Percentiles rank a stretch among this genome's conserved stretches.
Conservation (phyloP, 2,113 vertebrate genomes). For the Pluvianellus socialis region DNA sequence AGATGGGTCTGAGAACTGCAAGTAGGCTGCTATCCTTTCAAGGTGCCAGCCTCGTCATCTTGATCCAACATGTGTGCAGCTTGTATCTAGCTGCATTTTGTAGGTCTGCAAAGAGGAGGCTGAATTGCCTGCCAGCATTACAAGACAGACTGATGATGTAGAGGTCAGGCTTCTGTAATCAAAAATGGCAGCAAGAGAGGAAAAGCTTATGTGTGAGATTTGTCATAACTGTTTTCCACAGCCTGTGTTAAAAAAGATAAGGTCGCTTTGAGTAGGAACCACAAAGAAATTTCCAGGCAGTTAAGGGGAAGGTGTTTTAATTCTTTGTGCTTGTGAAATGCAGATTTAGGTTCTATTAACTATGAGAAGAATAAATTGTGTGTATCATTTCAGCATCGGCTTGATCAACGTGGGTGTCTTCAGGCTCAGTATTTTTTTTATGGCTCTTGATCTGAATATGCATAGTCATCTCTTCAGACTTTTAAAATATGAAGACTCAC, state of each 20-base stretch:
- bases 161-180: not conserved
- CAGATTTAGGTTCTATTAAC: not conserved
- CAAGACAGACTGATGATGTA: not conserved
- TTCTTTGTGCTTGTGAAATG: not conserved
- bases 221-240: not conserved
- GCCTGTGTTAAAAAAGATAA: not conserved
- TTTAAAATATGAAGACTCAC: not conserved
- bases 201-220: not conserved
- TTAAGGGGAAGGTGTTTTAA: not conserved
- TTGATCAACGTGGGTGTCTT: not conserved
- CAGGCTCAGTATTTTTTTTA: not conserved
- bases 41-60: not conserved
- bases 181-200: not conserved
- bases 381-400: not conserved
- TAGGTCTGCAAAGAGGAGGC: not conserved
- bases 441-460: not conserved
- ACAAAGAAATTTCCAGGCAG: not conserved
- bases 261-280: not conserved
- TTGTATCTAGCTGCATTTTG: not conserved
- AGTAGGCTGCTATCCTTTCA: not conserved
- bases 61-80: not conserved
- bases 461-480: not conserved
- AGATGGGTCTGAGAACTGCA: not conserved
- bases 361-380: not conserved
- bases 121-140: not conserved